Base-by-base conservation (phyloP, 2,113 vertebrate genomes). In the Psilopsiagon aurifrons region DNA sequence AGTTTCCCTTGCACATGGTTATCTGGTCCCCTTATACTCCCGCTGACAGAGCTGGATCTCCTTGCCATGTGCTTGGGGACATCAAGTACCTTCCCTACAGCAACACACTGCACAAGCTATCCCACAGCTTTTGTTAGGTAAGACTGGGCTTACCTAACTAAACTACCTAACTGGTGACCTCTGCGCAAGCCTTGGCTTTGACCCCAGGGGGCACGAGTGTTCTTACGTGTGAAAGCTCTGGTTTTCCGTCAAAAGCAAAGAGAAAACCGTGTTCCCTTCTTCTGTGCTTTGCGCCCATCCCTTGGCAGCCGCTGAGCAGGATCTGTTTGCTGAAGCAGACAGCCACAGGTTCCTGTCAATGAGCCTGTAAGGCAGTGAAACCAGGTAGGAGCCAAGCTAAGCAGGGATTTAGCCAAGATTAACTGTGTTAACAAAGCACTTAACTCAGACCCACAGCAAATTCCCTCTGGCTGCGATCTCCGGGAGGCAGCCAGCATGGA, bases 381-480 rank as follows among this genome's bases (percentile, higher is more conserved):
- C 13, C 23, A 24, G 35, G 55, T 4, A n/a, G 78, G 60, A 78
- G 41, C 41, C 6, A 19, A 43, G 51, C 41, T 60, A 51, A 74
- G 74, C 12, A 44, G 54, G 41, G 78, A 35, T 67, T 84, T 70
- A 75, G 55, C 59, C 69, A 54, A 37, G 68, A 81, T 81, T 33
- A 93, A 24, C 77, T 29, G 11, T 51, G 47, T 88, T 86, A 91
- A 71, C 68, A 57, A 68, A 66, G 43, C 4, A 52, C 43, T 81
- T 69, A 25, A 52, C 51, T 83, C 68, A 81, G 59, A 37, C 54
- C 64, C 2, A 1, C 47, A 29, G 44, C 54, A 66, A 85, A 80
- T 60, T 31, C 44, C 24, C 47, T 79, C 37, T 11, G 44, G 47
- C 41, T 68, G 35, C 0, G 0, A 20, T 28, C 0, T 1, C 22